Conservation (phyloP, 2,888 invertebrate species). For the Diplolepis rosae region DNA sequence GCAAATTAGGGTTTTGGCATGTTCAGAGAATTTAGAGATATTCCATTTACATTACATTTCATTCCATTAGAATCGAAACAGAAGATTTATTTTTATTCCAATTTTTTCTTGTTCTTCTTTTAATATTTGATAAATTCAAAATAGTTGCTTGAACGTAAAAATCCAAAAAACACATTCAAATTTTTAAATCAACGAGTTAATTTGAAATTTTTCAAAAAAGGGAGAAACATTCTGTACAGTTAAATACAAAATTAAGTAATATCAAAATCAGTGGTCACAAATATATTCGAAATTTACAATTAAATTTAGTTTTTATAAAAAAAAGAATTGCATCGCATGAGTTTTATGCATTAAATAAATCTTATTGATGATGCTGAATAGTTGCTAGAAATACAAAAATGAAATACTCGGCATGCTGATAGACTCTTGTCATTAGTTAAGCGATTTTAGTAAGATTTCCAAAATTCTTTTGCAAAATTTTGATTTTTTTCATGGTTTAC, state of each 20-base stretch:
- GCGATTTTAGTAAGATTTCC: background rate
- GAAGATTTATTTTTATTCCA: too few relatives aligned
- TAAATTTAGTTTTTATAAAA: background rate
- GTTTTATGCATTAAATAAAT: background rate
- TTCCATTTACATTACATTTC: too few relatives aligned
- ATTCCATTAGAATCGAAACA: too few relatives aligned
- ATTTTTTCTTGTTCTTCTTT: too few relatives aligned
- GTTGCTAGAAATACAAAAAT: background rate
- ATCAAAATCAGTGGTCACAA: too few relatives aligned
- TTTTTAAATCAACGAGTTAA: too few relatives aligned
- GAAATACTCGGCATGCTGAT: constrained; percentile 20
- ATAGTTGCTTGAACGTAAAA: too few relatives aligned
- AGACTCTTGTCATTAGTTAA: constrained; percentile 5
- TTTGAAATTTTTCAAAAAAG: too few relatives aligned
- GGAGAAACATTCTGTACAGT: too few relatives aligned
- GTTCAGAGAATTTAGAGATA: constrained; percentile 3
- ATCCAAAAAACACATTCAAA: too few relatives aligned
- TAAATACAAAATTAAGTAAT: too few relatives aligned
- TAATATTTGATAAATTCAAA: too few relatives aligned
- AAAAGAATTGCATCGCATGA: background rate
- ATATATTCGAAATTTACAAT: background rate
- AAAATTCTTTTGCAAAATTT: constrained; percentile 8
- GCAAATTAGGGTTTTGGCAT: constrained; percentile 16
- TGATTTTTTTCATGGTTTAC: constrained; percentile 12
- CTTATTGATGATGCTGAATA: background rate